Base-by-base conservation (phyloP, 2,797 vertebrate genomes). In the Mastacembelus armatus region DNA sequence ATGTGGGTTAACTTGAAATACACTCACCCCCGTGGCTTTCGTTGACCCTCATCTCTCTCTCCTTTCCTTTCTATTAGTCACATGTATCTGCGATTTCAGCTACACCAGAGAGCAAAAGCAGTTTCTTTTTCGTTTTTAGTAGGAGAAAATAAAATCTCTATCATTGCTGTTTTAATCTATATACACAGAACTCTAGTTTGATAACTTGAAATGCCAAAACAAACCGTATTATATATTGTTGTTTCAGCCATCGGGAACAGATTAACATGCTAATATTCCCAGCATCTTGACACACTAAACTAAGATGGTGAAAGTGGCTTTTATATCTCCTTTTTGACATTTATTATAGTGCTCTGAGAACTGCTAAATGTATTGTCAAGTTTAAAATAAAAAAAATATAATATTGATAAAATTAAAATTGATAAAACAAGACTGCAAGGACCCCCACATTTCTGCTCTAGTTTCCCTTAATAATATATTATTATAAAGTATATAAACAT, bases 1-100 rank as follows among this genome's bases (percentile, higher is more conserved):
- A 85, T 81, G 70, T 88, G 86, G 86, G 80, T 85, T 83, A 82
- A 77, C 70, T 68, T 85, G 69, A 86, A 90, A 88, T 85, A 89
- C 77, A 51, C 39, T 45, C 36, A n/a, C 22, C 74, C 85, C 81
- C 50, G 57, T 69, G 70, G 86, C 84, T 76, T 67, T 30, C 48
- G 73, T 61, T 86, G 80, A 86, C 84, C 86, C 74, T 81, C 73
- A 73, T 82, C 62, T 57, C 72, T 29, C 35, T 67, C 54, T 61
- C 22, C 49, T 62, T 11, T 33, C 30, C 49, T 76, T 59, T 71
- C 35, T 45, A 30, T 65, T 54, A 10, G 29, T 18, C 6, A 33
- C 18, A 1, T 45, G 27, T 35, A 38, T 68, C 50, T 39, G 19
- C 62, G 42, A 24, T 68, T 70, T 36, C 59, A 24, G 22, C 27